Base-by-base conservation (phyloP, 2,113 vertebrate genomes). In the Chrysochloris asiatica region DNA sequence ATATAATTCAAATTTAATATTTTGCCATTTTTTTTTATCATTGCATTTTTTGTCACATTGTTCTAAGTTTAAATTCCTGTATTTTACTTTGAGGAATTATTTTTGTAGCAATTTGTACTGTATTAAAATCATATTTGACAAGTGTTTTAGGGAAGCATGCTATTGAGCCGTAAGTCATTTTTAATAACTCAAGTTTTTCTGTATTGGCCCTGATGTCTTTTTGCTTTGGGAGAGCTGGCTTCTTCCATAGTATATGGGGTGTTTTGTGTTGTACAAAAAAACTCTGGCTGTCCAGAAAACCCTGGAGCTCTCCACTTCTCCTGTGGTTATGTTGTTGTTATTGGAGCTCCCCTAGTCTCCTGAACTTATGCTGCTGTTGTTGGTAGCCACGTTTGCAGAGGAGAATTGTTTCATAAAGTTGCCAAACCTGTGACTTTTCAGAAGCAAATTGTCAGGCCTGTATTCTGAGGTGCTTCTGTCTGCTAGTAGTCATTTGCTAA, bases 251-350 rank as follows among this genome's bases (percentile, higher is more conserved):
- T 36, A 11, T 1, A 61, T 2, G 33, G n/a, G 9, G n/a, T 45
- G 19, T 5, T 33, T 41, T 21, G 45, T 38, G 4, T 43, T 19
- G 19, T 22, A 41, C 26, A 61, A n/a, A 26, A n/a, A 50, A 8
- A 28, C 43, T 67, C 13, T 86, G 45, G 1, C 38, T 52, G 48
- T n/a, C 14, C 14, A 47, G 12, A 75, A 14, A 6, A 9, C 45
- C 0, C 24, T 4, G 17, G n/a, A 21, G 8, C 1, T 50, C 11
- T 24, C 3, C 28, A 4, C 61, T 33, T 19, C 56, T 54, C 28
- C 61, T 63, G 61, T 10, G 33, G 28, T 9, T 30, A 12, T 13
- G 26, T 61, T 61, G 61, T 4, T 63, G 28, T 9, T 63, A n/a
- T n/a, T 4, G 17, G n/a, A 21, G 8, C 1, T 50, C 11, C 28